A percentile compares a stretch with the other conserved stretches of the same genome.
Conservation (phyloP, 2,888 invertebrate genomes). For the Cheilosia vulpina region DNA sequence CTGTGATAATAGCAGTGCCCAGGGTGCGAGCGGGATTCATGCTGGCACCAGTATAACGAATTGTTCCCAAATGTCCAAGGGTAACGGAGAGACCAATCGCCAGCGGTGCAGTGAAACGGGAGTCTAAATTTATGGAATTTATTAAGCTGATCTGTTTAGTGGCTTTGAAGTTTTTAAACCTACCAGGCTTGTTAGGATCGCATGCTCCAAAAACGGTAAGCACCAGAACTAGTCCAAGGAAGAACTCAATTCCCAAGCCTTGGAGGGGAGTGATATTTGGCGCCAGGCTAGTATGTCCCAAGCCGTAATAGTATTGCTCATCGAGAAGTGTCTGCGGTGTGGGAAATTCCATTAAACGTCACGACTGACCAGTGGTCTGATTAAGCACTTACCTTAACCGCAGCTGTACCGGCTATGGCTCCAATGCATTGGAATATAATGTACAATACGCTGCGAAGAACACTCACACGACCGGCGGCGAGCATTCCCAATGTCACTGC, state of each 20-base stretch:
- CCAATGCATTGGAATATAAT: constrained; percentile 93
- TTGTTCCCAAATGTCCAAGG: constrained; percentile 92
- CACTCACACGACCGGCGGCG: constrained; percentile 90
- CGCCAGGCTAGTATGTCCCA: constrained; percentile 89
- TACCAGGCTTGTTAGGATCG: constrained; percentile 82
- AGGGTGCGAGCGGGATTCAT: constrained; percentile 97
- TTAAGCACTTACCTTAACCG: constrained; percentile 85
- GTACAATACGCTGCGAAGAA: constrained; percentile 90
- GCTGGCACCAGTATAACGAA: constrained; percentile 93
- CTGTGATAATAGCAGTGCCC: constrained; percentile 92
- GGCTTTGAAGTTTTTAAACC: constrained; percentile 2
- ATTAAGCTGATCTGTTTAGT: too few relatives aligned
- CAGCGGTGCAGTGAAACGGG: constrained; percentile 92
- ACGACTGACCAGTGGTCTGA: constrained; percentile 1
- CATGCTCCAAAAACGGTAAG: constrained; percentile 94
- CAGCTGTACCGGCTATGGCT: constrained; percentile 90
- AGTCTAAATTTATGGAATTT: constrained; percentile 83
- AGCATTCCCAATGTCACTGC: constrained; percentile 94
- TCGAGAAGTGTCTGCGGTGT: constrained; percentile 87
- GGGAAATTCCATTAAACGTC: constrained; percentile 10
- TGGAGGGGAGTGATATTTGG: constrained; percentile 88
- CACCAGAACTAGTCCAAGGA: constrained; percentile 94
- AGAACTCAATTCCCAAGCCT: constrained; percentile 95
- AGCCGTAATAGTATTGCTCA: constrained; percentile 85
- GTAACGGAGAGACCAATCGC: constrained; percentile 95